phyloP scores from a whole-genome alignment of 2,113 vertebrate genomes.

The Micronisus gabar region DNA sequence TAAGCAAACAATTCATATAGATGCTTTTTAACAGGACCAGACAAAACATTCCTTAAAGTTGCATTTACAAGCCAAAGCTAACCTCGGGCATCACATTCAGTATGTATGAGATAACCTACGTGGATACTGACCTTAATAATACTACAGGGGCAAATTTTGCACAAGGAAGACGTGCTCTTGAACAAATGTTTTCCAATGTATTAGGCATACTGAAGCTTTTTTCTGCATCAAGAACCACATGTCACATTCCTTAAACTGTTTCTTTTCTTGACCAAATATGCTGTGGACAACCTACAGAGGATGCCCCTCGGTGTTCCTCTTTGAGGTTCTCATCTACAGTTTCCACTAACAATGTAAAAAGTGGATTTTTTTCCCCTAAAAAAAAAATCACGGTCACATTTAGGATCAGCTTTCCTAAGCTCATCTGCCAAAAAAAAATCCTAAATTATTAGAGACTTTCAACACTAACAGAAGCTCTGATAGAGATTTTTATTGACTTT shows the following conservation, averaged over 20 bases:
- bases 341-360: neutral
- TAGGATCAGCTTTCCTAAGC: neutral
- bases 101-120: neutral
- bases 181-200: constrained; percentile 47
- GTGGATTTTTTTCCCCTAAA: neutral
- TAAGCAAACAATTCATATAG: neutral
- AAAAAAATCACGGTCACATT: neutral
- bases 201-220: constrained; percentile 22
- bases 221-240: constrained; percentile 18
- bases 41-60: neutral
- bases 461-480: neutral
- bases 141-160: neutral
- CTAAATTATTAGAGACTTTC: neutral
- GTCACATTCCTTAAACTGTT: constrained; percentile 1
- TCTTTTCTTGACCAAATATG: neutral
- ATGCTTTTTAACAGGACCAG: neutral
- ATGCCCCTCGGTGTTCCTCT: neutral
- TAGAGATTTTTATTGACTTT: neutral
- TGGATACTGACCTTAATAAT: neutral
- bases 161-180: neutral
- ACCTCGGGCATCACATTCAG: neutral
- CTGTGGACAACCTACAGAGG: neutral
- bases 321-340: neutral
- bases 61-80: neutral
- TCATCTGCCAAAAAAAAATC: neutral